Conservation (phyloP, 2,113 vertebrate species). For the Tragelaphus buxtoni region DNA sequence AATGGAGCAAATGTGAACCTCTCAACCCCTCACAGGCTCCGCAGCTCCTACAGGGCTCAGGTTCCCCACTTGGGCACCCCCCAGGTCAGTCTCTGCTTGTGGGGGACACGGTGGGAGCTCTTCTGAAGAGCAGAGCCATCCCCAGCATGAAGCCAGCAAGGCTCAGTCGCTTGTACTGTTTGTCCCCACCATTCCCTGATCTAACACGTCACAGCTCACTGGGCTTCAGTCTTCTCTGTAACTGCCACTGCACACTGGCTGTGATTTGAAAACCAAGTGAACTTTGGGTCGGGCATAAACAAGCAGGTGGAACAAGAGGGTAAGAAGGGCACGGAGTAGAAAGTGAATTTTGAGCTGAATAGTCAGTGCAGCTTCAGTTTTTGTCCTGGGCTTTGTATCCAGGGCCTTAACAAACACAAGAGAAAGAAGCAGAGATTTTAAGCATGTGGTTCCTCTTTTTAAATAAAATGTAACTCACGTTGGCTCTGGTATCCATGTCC, state of each 20-base stretch:
- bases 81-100: neutral
- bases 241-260: neutral
- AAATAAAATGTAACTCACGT: neutral
- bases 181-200: neutral
- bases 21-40: neutral
- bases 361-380: neutral
- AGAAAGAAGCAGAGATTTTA: neutral
- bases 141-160: neutral
- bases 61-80: accelerated
- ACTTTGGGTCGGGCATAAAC: neutral
- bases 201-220: neutral
- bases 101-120: neutral
- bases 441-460: neutral
- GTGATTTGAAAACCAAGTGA: neutral
- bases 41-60: accelerated
- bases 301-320: neutral
- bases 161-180: neutral
- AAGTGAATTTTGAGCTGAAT: neutral
- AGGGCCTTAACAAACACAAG: neutral
- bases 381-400: neutral
- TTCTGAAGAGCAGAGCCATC: neutral
- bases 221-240: neutral
- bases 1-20: neutral
- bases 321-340: neutral
- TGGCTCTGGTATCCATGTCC: neutral